Evolutionary conservation across 2,113 vertebrate species (phyloP).

Genomic region (Callipepla californica): DNA sequence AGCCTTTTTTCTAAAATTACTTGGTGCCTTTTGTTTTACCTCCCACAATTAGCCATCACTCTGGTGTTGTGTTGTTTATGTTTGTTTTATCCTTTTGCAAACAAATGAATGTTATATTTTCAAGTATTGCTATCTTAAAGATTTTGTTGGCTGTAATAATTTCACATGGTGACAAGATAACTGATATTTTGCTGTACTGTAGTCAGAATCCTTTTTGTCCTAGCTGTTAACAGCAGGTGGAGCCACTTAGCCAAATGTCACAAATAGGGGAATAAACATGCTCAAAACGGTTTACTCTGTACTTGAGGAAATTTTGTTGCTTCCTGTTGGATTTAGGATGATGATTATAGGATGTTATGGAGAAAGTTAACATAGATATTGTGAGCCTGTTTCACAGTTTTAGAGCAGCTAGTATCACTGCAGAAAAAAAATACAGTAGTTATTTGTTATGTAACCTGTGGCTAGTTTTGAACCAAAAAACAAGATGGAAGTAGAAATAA

Average conservation of each 20-base stretch:
- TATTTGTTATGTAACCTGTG: not conserved
- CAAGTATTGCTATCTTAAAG: not conserved
- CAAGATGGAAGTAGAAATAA: not conserved
- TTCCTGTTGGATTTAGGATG: not conserved
- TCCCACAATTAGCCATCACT: not conserved
- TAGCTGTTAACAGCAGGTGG: slow-evolving; percentile 66
- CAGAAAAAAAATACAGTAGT: not conserved
- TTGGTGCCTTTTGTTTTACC: fast-evolving
- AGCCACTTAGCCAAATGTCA: slow-evolving; percentile 39
- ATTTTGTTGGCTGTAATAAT: not conserved
- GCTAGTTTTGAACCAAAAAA: not conserved
- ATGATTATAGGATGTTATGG: not conserved
- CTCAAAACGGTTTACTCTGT: not conserved
- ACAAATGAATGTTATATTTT: not conserved
- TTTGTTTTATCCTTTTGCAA: not conserved
- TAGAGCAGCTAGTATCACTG: not conserved
- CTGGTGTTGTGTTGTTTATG: not conserved
- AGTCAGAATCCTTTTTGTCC: not conserved
- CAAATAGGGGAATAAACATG: not conserved
- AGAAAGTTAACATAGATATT: not conserved
- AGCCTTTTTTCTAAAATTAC: not conserved
- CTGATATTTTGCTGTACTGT: not conserved
- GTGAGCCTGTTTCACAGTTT: not conserved
- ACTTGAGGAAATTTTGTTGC: not conserved
- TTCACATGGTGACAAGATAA: not conserved